Percentiles rank a stretch among this genome's conserved stretches.
phyloP scores from a whole-genome alignment of 2,888 invertebrate species.

The Drosophila hamatofila region DNA sequence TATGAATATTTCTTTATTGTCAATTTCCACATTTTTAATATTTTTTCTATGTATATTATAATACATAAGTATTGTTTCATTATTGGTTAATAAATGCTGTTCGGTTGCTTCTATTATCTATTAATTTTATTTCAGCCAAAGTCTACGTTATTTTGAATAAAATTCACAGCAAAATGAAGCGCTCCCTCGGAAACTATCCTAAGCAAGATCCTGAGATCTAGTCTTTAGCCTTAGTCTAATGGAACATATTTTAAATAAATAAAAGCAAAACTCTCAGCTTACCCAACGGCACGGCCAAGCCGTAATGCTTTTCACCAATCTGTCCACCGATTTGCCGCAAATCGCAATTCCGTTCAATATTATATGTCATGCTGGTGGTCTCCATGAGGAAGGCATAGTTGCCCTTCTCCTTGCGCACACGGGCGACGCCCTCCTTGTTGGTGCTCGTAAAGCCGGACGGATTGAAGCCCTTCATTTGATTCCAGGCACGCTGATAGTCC shows the following conservation, averaged over 20 bases:
- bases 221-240: too few species aligned
- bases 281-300: conserved; percentile 94
- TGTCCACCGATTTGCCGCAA: conserved; percentile 92
- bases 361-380: conserved; percentile 96
- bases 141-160: too few species aligned
- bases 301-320: conserved; percentile 96
- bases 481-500: conserved; percentile 95
- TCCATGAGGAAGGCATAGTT: conserved; percentile 98
- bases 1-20: too few species aligned
- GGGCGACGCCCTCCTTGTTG: conserved; percentile 93
- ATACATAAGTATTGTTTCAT: too few species aligned
- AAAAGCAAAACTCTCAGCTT: background rate
- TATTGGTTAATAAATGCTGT: too few species aligned
- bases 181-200: too few species aligned
- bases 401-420: conserved; percentile 90
- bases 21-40: too few species aligned
- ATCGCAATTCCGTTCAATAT: conserved; percentile 92
- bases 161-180: too few species aligned
- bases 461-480: conserved; percentile 92
- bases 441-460: conserved; percentile 92
- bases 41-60: too few species aligned
- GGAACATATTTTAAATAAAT: background rate
- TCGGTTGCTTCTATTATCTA: too few species aligned
- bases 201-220: too few species aligned
- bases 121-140: too few species aligned